phyloP scores from a whole-genome alignment of 2,113 vertebrate species.

The Pelmatolapia mariae region DNA sequence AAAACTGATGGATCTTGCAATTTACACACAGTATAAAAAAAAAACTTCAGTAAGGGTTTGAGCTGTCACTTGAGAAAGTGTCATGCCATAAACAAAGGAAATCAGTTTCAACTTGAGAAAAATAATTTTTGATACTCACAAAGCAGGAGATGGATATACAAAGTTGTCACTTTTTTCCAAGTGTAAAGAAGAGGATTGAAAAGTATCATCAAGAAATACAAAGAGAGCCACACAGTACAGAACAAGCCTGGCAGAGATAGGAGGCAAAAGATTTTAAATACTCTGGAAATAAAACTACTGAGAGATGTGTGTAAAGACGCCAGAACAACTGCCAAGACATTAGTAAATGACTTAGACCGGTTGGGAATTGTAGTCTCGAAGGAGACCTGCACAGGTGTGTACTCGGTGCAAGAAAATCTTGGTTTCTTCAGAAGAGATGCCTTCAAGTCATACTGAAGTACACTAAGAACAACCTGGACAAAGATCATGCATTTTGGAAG shows the following conservation, averaged over 20 bases:
- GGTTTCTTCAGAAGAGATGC: not conserved
- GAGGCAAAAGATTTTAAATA: rapidly evolving
- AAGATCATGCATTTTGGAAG: not conserved
- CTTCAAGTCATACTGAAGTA: not conserved
- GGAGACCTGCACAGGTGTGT: not conserved
- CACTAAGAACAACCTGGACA: not conserved
- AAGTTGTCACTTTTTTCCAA: not conserved
- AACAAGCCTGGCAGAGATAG: not conserved
- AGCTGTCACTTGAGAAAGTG: not conserved
- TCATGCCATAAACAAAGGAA: not conserved
- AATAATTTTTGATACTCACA: not conserved
- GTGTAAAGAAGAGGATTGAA: not conserved
- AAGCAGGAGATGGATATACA: not conserved
- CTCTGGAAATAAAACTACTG: not conserved
- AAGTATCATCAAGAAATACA: not conserved
- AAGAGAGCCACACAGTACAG: not conserved
- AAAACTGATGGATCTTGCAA: not conserved
- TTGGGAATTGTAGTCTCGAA: not conserved
- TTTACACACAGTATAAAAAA: not conserved
- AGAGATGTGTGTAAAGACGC: not conserved
- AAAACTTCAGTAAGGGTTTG: not conserved
- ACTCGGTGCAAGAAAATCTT: not conserved
- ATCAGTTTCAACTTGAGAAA: not conserved
- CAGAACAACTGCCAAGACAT: not conserved
- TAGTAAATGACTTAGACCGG: not conserved